These are phyloP conservation scores for Clupea harengus DNA, from an alignment of 2,113 vertebrate genomes.

Conservation along the genomic window DNA sequence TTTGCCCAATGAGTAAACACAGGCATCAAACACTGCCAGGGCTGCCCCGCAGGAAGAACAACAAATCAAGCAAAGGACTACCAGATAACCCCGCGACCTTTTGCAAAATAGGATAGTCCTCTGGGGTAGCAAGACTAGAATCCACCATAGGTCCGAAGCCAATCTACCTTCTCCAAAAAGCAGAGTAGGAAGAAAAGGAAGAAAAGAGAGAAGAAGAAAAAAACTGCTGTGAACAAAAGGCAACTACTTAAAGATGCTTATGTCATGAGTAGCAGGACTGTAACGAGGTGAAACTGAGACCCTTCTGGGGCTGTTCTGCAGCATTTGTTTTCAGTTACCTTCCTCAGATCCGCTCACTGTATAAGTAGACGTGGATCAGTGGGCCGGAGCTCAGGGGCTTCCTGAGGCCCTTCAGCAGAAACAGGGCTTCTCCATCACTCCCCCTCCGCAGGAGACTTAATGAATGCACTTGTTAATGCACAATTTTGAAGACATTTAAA, in stretches of 20 bases:
- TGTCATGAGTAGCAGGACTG: conserved; percentile 44
- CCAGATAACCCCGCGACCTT: conserved; percentile 37
- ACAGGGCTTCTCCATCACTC: neutral
- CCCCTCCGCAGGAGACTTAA: conserved; percentile 12
- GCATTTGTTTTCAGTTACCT: conserved; percentile 53
- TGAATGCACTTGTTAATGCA: conserved; percentile 19
- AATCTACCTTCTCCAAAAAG: conserved; percentile 17
- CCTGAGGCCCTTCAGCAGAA: conserved; percentile 29
- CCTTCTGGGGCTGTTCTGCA: conserved; percentile 20
- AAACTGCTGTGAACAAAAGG: conserved; percentile 36
- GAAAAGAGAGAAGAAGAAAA: neutral
- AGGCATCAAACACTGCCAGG: conserved; percentile 23
- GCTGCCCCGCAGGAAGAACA: conserved; percentile 4
- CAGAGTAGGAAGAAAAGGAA: conserved; percentile 2
- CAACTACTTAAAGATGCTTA: conserved; percentile 44
- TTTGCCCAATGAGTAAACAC: conserved; percentile 22
- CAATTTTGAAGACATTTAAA: conserved; percentile 8
- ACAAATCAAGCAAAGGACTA: conserved; percentile 25
- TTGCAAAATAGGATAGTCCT: neutral
- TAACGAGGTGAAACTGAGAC: conserved; percentile 24
- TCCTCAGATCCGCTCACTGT: conserved; percentile 21
- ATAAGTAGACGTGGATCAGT: conserved; percentile 9
- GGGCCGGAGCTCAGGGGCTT: conserved; percentile 25
- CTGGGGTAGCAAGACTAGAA: neutral
- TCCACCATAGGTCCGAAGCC: conserved; percentile 8